Evolutionary conservation across 2,888 invertebrate genomes (phyloP).

Genomic region (Ernsta delagoae): DNA sequence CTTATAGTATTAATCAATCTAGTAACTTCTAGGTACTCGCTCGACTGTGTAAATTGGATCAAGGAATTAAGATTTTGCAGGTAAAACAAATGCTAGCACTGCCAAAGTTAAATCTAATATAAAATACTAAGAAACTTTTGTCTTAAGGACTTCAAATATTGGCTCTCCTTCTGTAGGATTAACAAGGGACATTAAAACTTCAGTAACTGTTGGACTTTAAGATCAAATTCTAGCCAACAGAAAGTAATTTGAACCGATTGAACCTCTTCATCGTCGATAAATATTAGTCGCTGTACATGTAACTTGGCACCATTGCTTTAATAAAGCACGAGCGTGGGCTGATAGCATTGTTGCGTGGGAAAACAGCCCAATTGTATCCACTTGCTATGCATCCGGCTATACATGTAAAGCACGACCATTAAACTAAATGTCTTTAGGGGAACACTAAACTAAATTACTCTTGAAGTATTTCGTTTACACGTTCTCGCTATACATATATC

Average conservation of each 20-base stretch:
- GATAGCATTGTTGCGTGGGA: slow-evolving; percentile 64
- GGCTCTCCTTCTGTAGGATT: not conserved
- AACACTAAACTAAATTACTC: slow-evolving; percentile 31
- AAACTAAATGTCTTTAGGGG: slow-evolving; percentile 28
- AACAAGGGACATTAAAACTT: not conserved
- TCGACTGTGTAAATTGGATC: slow-evolving; percentile 44
- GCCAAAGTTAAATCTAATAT: not conserved
- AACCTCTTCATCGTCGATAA: slow-evolving; percentile 36
- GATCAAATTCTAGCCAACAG: not conserved
- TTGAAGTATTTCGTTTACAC: too few relatives aligned
- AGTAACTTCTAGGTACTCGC: too few relatives aligned
- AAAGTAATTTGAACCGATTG: slow-evolving; percentile 29
- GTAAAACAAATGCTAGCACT: not conserved
- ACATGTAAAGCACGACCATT: slow-evolving; percentile 35
- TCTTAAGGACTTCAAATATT: not conserved
- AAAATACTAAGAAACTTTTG: too few relatives aligned
- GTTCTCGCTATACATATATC: too few relatives aligned
- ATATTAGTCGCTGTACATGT: slow-evolving; percentile 41
- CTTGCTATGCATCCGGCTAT: slow-evolving; percentile 52
- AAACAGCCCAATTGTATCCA: slow-evolving; percentile 65
- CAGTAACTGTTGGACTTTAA: not conserved
- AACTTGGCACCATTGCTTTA: slow-evolving; percentile 43
- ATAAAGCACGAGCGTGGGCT: slow-evolving; percentile 56
- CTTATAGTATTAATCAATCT: too few relatives aligned
- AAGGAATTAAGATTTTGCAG: slow-evolving; percentile 12